Percentiles rank a stretch among this genome's conserved stretches.
Conservation (phyloP, 2,888 invertebrate genomes). For the Slavum lentiscoides region DNA sequence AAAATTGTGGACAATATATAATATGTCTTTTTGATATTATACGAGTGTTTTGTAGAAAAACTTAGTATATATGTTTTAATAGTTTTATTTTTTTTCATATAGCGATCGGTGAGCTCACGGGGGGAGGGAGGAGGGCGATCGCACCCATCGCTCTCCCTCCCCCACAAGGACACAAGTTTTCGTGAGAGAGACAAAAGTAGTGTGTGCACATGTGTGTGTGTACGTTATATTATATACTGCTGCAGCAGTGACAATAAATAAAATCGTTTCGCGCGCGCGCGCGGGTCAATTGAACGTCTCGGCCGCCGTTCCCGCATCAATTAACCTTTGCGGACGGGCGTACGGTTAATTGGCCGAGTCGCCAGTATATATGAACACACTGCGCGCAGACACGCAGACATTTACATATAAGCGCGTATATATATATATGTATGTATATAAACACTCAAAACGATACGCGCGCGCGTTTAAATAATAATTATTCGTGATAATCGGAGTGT, state of each 20-base stretch:
- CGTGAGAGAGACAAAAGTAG: too few relatives aligned
- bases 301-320: constrained; percentile 54
- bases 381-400: background rate
- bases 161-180: too few relatives aligned
- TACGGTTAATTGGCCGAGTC: constrained; percentile 52
- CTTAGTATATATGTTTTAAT: too few relatives aligned
- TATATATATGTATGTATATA: background rate
- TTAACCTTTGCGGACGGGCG: constrained; percentile 54
- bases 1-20: too few relatives aligned
- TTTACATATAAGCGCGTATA: background rate
- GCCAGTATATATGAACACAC: background rate
- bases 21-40: too few relatives aligned
- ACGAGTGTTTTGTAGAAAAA: too few relatives aligned
- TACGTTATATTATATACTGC: too few relatives aligned
- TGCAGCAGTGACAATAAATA: constrained; percentile 22
- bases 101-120: too few relatives aligned
- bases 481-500: constrained; percentile 37
- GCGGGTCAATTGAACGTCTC: constrained; percentile 53
- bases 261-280: constrained; percentile 34
- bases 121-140: too few relatives aligned
- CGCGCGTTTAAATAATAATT: constrained; percentile 25
- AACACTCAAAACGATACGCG: background rate
- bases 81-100: too few relatives aligned
- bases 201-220: background rate
- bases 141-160: too few relatives aligned